phyloP scores from a whole-genome alignment of 2,113 vertebrate species.

The Stegastes partitus region DNA sequence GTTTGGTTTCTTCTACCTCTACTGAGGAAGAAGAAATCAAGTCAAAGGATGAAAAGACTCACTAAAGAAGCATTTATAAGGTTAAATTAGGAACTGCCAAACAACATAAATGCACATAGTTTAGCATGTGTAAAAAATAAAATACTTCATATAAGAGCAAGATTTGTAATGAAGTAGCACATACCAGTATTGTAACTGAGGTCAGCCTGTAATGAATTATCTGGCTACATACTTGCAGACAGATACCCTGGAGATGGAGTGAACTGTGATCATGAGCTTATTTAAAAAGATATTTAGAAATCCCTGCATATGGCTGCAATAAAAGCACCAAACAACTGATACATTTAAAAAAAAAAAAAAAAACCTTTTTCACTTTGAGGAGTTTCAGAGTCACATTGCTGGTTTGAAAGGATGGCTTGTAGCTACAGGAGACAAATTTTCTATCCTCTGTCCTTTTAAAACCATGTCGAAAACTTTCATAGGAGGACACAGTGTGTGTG shows the following conservation, averaged over 20 bases:
- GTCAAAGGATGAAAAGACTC: neutral
- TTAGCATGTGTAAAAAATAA: no score
- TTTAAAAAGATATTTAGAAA: neutral
- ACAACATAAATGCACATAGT: no score
- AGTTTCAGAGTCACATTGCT: constrained; percentile 46
- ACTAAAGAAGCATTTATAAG: neutral
- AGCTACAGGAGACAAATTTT: constrained; percentile 22
- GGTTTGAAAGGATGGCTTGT: constrained; percentile 10
- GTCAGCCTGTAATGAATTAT: constrained; percentile 16
- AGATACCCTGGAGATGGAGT: neutral
- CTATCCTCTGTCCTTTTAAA: constrained; percentile 48
- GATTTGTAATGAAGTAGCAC: neutral
- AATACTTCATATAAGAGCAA: constrained; percentile 2
- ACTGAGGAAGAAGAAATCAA: no score
- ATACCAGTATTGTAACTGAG: constrained; percentile 11
- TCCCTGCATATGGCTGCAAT: neutral
- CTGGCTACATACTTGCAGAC: neutral
- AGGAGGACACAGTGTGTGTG: constrained; percentile 4
- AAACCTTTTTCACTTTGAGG: constrained; percentile 52
- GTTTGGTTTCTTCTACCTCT: constrained; percentile 2
- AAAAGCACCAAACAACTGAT: neutral
- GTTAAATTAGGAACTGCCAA: neutral
- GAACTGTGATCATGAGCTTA: neutral
- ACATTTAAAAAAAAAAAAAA: neutral
- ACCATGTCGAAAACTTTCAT: constrained; percentile 44